A percentile compares a stretch with the other conserved stretches of the same genome.
Evolutionary conservation across 2,797 vertebrate genomes (phyloP).

Genomic region (Xenops minutus): DNA sequence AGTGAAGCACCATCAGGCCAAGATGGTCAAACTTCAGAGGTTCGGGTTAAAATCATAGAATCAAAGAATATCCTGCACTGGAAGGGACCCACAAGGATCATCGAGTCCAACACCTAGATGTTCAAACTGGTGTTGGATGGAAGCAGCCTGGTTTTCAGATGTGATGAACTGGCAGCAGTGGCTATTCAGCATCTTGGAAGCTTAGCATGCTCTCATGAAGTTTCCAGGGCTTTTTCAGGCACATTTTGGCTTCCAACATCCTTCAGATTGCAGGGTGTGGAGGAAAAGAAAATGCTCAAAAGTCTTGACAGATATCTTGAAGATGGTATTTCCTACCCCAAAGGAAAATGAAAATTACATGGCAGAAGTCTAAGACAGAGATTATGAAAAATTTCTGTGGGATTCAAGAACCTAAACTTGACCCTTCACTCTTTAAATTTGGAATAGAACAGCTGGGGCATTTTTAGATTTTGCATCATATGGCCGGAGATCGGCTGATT

Average conservation of each 20-base stretch:
- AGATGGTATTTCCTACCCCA: not conserved
- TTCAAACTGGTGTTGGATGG: not conserved
- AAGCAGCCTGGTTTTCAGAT: not conserved
- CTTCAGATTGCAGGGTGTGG: not conserved
- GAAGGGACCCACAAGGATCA: not conserved
- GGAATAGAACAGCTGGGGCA: slow-evolving; percentile 56
- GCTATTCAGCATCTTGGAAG: not conserved
- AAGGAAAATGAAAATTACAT: not conserved
- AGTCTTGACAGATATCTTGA: not conserved
- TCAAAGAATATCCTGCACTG: not conserved
- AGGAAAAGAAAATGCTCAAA: not conserved
- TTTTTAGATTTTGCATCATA: slow-evolving; percentile 42
- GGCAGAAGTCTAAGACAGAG: not conserved
- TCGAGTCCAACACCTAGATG: not conserved
- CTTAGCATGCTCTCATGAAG: not conserved
- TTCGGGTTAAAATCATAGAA: not conserved
- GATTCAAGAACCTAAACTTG: slow-evolving; percentile 28
- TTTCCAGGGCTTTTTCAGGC: not conserved
- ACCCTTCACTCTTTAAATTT: slow-evolving; percentile 56
- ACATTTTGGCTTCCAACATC: not conserved
- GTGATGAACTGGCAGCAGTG: not conserved
- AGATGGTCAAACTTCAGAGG: not conserved
- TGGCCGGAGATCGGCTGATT: not conserved
- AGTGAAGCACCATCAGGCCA: not conserved
- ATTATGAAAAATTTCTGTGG: not conserved